Conservation (phyloP, 2,113 vertebrate genomes). For the Megalops atlanticus region DNA sequence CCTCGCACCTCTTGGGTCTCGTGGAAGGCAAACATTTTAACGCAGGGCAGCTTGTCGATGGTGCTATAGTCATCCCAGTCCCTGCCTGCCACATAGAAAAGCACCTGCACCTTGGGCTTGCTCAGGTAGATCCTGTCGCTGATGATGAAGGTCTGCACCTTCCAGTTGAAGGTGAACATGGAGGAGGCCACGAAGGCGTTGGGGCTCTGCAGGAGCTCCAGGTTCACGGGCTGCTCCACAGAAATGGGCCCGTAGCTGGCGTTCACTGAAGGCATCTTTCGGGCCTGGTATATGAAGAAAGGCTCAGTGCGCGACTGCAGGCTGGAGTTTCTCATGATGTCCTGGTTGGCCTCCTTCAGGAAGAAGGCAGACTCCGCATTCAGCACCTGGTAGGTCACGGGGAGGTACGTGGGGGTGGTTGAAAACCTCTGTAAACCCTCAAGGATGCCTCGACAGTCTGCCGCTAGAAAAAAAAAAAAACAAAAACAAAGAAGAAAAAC, state of each 20-base stretch:
- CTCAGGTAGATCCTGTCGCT: conserved; percentile 74
- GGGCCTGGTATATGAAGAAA: conserved; percentile 85
- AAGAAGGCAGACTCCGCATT: conserved; percentile 81
- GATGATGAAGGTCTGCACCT: conserved; percentile 83
- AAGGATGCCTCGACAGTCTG: conserved; percentile 72
- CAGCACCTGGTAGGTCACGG: conserved; percentile 84
- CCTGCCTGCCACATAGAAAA: conserved; percentile 85
- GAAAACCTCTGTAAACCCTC: conserved; percentile 81
- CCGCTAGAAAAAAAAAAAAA: conserved; percentile 70
- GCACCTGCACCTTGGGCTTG: conserved; percentile 84
- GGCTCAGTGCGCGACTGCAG: conserved; percentile 81
- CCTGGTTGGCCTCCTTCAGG: conserved; percentile 86
- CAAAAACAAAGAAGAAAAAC: conserved; percentile 48
- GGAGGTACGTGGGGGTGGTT: conserved; percentile 85
- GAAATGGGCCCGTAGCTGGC: conserved; percentile 88
- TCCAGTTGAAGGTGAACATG: conserved; percentile 84
- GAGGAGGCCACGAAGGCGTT: conserved; percentile 66
- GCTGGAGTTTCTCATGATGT: conserved; percentile 86
- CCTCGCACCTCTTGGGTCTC: conserved; percentile 87
- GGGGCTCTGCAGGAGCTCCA: conserved; percentile 74
- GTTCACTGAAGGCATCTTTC: conserved; percentile 74
- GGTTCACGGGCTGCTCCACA: conserved; percentile 76
- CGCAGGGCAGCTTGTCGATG: conserved; percentile 81
- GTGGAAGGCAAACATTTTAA: conserved; percentile 87
- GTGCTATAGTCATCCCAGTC: conserved; percentile 86